Conservation (phyloP, 2,888 invertebrate species). For the Scaptomyza flava region DNA sequence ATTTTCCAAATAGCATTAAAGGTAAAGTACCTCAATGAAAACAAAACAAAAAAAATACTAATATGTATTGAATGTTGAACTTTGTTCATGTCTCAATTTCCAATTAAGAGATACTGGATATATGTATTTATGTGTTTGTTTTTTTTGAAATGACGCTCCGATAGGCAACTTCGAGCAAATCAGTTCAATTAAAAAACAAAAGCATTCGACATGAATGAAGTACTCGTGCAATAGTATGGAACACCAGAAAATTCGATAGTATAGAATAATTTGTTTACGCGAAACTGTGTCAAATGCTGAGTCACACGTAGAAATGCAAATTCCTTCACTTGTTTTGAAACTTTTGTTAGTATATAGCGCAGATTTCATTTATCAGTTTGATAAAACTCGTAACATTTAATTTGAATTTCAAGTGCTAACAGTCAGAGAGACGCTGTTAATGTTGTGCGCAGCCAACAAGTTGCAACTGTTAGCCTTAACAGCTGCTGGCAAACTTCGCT, state of each 20-base stretch:
- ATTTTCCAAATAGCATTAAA: slow-evolving; percentile 6
- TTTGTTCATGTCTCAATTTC: slow-evolving; percentile 67
- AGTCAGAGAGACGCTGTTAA: slow-evolving; percentile 15
- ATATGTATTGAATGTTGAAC: slow-evolving; percentile 35
- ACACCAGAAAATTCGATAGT: slow-evolving; percentile 52
- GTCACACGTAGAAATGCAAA: slow-evolving; percentile 33
- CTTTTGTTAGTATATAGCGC: slow-evolving; percentile 20
- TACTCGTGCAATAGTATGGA: slow-evolving; percentile 28
- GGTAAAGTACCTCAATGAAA: slow-evolving; percentile 33
- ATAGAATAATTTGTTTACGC: slow-evolving; percentile 48
- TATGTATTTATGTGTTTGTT: slow-evolving; percentile 6
- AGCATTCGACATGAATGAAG: slow-evolving; percentile 63
- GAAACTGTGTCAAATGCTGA: slow-evolving; percentile 50
- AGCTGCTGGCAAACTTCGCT: background rate
- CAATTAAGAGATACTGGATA: slow-evolving; percentile 67
- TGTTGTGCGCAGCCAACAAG: slow-evolving; percentile 30
- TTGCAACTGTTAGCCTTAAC: slow-evolving; percentile 23
- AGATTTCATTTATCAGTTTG: slow-evolving; percentile 12
- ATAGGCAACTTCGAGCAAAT: slow-evolving; percentile 51
- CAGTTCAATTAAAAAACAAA: slow-evolving; percentile 67
- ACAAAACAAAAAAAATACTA: background rate
- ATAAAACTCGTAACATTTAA: slow-evolving; percentile 20
- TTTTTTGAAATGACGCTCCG: slow-evolving; percentile 34
- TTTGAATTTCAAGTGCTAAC: slow-evolving; percentile 12
- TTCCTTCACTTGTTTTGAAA: slow-evolving; percentile 12